These are phyloP conservation scores for Eugnorisma glareosa DNA, from an alignment of 2,888 invertebrate species.

Conservation along the genomic window DNA sequence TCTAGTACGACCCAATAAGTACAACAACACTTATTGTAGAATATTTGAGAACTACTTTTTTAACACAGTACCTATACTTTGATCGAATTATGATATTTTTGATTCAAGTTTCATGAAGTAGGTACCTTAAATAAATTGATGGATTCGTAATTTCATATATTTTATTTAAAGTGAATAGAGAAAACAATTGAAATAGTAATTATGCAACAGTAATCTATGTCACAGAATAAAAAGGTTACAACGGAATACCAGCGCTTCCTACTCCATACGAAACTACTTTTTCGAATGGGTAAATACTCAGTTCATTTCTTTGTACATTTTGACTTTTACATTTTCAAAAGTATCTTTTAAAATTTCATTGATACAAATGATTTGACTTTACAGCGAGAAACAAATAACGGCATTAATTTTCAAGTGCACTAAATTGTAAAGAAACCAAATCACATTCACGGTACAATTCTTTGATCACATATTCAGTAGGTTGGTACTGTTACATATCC, in stretches of 20 bases:
- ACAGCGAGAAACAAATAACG: not conserved
- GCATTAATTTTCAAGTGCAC: not conserved
- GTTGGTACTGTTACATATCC: not conserved
- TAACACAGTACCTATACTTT: not conserved
- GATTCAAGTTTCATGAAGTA: not conserved
- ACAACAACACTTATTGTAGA: not conserved
- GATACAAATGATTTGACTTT: not conserved
- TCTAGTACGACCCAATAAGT: not conserved
- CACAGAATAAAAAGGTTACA: not conserved
- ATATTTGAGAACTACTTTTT: not conserved
- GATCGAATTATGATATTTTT: too few species aligned
- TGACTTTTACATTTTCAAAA: not conserved
- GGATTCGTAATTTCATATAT: not conserved
- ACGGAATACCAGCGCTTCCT: not conserved
- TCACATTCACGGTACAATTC: not conserved
- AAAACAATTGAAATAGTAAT: not conserved
- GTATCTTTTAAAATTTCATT: not conserved
- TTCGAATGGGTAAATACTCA: not conserved
- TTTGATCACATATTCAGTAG: slow-evolving; percentile 5
- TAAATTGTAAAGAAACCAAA: not conserved
- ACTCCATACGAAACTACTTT: not conserved
- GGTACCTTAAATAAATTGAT: too few species aligned
- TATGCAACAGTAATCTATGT: not conserved
- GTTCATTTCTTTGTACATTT: not conserved
- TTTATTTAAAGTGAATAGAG: not conserved